Evolutionary conservation across 2,888 invertebrate genomes (phyloP).

Genomic region (Aromia moschata): DNA sequence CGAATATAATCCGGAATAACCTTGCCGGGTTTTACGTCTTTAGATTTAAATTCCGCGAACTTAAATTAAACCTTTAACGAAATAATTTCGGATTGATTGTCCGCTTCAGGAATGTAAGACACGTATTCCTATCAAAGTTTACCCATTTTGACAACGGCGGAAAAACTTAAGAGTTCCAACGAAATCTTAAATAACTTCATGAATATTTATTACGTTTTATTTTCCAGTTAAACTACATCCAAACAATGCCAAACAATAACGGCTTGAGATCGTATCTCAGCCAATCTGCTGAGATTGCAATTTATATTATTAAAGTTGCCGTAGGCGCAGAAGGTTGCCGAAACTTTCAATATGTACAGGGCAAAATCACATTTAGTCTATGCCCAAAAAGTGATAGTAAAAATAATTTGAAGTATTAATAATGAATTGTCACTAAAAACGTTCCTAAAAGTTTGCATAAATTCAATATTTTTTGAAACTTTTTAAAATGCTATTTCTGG

Average conservation of each 20-base stretch:
- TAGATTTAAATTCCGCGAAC: background rate
- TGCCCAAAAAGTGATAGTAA: no score
- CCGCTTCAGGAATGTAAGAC: conserved; percentile 7
- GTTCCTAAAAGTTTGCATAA: no score
- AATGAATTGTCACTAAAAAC: no score
- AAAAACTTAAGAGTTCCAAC: conserved; percentile 18
- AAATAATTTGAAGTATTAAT: no score
- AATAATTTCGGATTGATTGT: conserved; percentile 1
- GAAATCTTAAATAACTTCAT: conserved; percentile 18
- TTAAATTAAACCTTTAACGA: background rate
- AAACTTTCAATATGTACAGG: no score
- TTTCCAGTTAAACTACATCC: conserved; percentile 12
- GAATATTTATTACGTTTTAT: conserved; percentile 21
- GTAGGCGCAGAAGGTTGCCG: no score
- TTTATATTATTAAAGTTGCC: no score
- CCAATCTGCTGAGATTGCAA: no score
- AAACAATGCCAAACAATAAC: conserved; percentile 4
- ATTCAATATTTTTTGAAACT: no score
- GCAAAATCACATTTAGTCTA: no score
- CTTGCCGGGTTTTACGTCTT: background rate
- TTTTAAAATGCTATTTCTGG: no score
- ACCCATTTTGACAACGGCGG: conserved; percentile 17
- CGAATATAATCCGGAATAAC: background rate
- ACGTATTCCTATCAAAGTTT: conserved; percentile 23
- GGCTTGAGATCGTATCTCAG: no score